Base-by-base conservation (phyloP, 2,797 vertebrate species). In the Pitangus sulphuratus region DNA sequence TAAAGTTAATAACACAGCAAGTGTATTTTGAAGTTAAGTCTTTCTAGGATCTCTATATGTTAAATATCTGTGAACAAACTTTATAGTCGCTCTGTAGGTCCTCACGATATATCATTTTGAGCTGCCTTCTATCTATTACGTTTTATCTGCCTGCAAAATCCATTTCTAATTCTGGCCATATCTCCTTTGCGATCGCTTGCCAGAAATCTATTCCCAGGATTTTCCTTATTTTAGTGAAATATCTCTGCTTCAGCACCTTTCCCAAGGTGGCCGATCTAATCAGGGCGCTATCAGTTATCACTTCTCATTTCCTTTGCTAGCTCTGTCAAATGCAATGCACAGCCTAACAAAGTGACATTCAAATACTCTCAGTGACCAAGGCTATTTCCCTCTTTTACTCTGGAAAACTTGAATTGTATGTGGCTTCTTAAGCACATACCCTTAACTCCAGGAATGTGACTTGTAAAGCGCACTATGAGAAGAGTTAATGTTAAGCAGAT, bases 231-330 rank as follows among this genome's bases (percentile, higher is more conserved):
- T 97, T 97, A 95, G 97, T 95, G 96, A 98, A 98, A 97, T 98
- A 97, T 97, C 97, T 98, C 91, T 96, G 96, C 97, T 98, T 98
- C 98, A 98, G 98, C 98, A 98, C 96, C 97, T 98, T 98, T 97
- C 97, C 97, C 97, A 97, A 97, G 97, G 97, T 97, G 97, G 97
- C 96, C 96, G 97, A 98, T 98, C 96, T 98, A 98, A 98, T 98
- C 98, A 84, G 26, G 66, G 77, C 80, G 53, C 70, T 93, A 97
- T 98, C 98, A 94, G 95, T 98, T 98, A 97, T 94, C 97, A 35
- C 95, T 97, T 93, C 94, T 97, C 93, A 96, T 97, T 98, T 98
- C 93, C 97, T 98, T 96, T 95, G 91, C 95, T 97, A 97, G 95
- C 66, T 93, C 95, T 97, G 97, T 98, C 97, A 96, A 81, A 93